Conservation (phyloP, 1,140 invertebrate genomes). For the Caenorhabditis inopinata region DNA sequence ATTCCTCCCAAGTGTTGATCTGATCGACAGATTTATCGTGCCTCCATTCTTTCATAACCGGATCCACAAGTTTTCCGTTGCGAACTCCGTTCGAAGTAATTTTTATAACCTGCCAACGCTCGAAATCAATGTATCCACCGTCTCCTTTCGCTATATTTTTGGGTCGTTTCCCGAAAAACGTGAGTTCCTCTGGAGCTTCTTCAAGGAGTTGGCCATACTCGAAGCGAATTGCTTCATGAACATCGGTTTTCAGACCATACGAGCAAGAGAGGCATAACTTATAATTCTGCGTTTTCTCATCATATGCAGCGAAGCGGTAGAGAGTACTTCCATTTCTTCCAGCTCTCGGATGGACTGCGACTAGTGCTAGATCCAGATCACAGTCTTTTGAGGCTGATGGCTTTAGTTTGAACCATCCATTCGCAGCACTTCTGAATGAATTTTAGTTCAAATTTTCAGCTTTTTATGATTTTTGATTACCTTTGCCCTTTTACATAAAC, state of each 20-base stretch:
- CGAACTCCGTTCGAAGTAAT: constrained; percentile 23
- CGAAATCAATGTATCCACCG: constrained; percentile 14
- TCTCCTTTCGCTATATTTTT: neutral
- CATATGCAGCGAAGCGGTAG: neutral
- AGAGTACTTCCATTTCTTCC: neutral
- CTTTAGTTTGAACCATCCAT: neutral
- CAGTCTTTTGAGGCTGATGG: neutral
- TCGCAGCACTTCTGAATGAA: neutral
- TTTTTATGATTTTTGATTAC: too few relatives aligned
- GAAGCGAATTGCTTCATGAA: neutral
- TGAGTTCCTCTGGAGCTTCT: neutral
- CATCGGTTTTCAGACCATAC: neutral
- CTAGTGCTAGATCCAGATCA: neutral
- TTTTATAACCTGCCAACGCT: constrained; percentile 27
- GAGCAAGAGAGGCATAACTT: neutral
- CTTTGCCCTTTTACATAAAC: constrained; percentile 18
- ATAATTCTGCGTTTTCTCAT: neutral
- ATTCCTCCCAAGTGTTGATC: neutral
- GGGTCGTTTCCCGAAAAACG: neutral
- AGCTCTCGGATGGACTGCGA: neutral
- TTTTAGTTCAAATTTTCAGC: neutral
- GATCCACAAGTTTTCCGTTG: constrained; percentile 32
- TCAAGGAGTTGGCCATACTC: neutral
- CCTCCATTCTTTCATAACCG: constrained; percentile 25
- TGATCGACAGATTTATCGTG: neutral